Conservation (phyloP, 2,113 vertebrate species). For the Himantopus leucocephalus region DNA sequence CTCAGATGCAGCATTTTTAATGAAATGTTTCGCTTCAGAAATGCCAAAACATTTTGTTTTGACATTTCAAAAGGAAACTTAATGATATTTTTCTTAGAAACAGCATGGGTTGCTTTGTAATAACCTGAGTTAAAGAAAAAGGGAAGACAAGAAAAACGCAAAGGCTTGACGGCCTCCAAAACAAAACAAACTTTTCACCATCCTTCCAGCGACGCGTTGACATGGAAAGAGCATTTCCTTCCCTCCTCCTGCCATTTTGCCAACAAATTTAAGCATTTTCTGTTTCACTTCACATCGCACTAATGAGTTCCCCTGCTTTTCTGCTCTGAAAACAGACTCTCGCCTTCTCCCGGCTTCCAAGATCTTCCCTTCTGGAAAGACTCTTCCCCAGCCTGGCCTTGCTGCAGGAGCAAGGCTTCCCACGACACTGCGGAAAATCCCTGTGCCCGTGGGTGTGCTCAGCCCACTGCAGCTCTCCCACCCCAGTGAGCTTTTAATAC, state of each 20-base stretch:
- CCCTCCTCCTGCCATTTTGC: conserved; percentile 25
- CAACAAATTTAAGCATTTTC: neutral
- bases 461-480: neutral
- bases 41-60: conserved; percentile 73
- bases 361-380: neutral
- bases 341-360: neutral
- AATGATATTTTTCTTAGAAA: conserved; percentile 27
- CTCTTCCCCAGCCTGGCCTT: neutral
- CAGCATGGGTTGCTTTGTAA: neutral
- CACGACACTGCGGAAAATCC: neutral
- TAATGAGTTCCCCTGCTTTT: neutral
- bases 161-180: neutral
- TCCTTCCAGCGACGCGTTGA: neutral
- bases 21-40: conserved; percentile 68
- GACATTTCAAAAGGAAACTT: conserved; percentile 58
- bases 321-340: neutral
- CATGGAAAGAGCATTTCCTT: conserved; percentile 38
- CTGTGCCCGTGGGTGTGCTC: neutral
- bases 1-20: conserved; percentile 59
- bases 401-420: neutral
- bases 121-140: neutral
- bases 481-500: neutral
- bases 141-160: neutral
- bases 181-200: neutral
- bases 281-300: neutral